Conservation (phyloP, 2,113 vertebrate species). For the Pantherophis guttatus region DNA sequence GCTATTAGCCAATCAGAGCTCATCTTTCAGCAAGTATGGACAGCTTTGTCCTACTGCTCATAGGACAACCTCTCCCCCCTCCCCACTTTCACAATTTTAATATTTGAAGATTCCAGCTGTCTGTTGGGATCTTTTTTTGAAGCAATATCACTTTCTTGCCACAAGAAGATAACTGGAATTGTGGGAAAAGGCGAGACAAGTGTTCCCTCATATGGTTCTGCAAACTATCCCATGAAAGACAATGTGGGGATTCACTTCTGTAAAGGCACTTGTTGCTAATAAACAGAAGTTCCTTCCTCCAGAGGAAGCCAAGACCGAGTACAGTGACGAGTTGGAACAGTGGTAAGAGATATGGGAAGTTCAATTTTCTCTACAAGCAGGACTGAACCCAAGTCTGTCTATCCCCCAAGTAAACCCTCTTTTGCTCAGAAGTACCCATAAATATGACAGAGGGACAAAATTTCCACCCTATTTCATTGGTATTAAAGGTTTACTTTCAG, state of each 20-base stretch:
- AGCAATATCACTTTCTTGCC: neutral
- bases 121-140: neutral
- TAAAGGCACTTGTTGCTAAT: neutral
- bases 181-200: neutral
- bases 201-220: neutral
- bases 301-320: neutral
- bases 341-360: neutral
- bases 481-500: conserved; percentile 35
- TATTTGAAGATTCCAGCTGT: neutral
- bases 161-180: neutral
- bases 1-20: neutral
- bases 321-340: neutral
- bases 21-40: neutral
- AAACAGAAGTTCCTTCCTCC: neutral
- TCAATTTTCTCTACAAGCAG: neutral
- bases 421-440: neutral
- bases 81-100: neutral
- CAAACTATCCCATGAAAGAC: neutral
- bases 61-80: neutral
- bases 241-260: neutral
- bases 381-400: neutral
- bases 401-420: neutral
- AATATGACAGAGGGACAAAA: neutral
- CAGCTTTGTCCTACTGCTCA: neutral
- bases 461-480: conserved; percentile 32